Base-by-base conservation (phyloP, 2,888 invertebrate species). In the Caenorhabditis parvicauda region DNA sequence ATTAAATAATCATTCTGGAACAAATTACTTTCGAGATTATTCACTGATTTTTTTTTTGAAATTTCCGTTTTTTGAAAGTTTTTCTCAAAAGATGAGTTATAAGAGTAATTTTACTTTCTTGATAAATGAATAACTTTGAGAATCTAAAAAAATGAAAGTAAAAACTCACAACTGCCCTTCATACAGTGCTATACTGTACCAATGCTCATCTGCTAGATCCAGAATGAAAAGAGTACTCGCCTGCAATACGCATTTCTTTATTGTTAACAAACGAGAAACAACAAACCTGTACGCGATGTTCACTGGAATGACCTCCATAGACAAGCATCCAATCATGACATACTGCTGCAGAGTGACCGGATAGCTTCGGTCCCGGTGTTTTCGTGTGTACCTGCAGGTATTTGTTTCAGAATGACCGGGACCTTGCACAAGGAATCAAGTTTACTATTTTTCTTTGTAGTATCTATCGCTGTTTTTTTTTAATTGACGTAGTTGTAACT, bases 261-360 rank as follows among this genome's bases (percentile, higher is more conserved):
- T n/a, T n/a, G n/a, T n/a, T n/a, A n/a, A n/a, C n/a, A n/a, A n/a
- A n/a, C n/a, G n/a, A n/a, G n/a, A n/a, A n/a, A n/a, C n/a, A n/a
- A n/a, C n/a, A n/a, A n/a, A n/a, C n/a, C n/a, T n/a, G n/a, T n/a
- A n/a, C n/a, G n/a, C n/a, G n/a, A n/a, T n/a, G n/a, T n/a, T n/a
- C n/a, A n/a, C n/a, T n/a, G n/a, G n/a, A n/a, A n/a, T n/a, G n/a
- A 1, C 54, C 54, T 9, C 54, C 54, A 32, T 29, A 54, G 25
- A 35, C 19, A 17, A 54, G 41, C 21, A 54, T 21, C 2, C 32
- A 21, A 29, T 54, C 35, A 28, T 22, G 42, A 12, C 21, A 48
- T 19, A 54, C 17, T 9, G 28, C 43, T 12, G 54, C 54, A 9
- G 48, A 42, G 24, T 54, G 54, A 17, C 54, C 54, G 14, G 41